Base-by-base conservation (phyloP, 2,113 vertebrate genomes). In the Furnarius figulus region DNA sequence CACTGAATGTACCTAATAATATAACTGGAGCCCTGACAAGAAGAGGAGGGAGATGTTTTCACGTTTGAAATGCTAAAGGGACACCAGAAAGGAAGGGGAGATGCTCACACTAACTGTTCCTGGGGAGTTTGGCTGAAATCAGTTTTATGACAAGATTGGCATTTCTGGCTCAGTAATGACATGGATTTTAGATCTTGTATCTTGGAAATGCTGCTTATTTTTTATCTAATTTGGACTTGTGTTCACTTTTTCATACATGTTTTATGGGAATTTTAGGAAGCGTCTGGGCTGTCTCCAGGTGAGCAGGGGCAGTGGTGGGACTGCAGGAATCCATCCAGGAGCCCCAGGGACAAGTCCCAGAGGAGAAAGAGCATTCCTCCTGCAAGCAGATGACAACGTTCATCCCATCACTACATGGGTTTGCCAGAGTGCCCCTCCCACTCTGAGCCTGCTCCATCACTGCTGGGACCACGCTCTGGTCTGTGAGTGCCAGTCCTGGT, bases 221-320 rank as follows among this genome's bases (percentile, higher is more conserved):
- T n/a, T 44, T 3, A 25, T 70, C 52, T 31, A 40, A 15, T 72
- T 95, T 78, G 17, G 3, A 6, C 28, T 35, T 42, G 10, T 31
- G 21, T 17, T 80, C 5, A 1, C 42, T 71, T 72, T 23, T 77
- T 33, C 37, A 5, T 17, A 40, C 30, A 11, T 3, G 4, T 14
- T 47, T 44, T 30, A 6, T 56, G 65, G 63, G 9, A 12, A 2
- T n/a, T 58, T 30, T 23, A 8, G 28, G 74, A 25, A 20, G 31
- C 2, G 5, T 22, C 20, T 0, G 10, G 16, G 47, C 0, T 0
- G 1, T 21, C 20, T 67, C 68, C 35, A 28, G n/a, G 46, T 16
- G 11, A 28, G 46, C 12, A 8, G 25, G 72, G 39, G 30, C 65
- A 25, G 46, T 5, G 1, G 19, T 31, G 59, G 74, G 56, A 37